Evolutionary conservation across 1,140 invertebrate species (phyloP).

Genomic region (Belonocnema kinseyi): DNA sequence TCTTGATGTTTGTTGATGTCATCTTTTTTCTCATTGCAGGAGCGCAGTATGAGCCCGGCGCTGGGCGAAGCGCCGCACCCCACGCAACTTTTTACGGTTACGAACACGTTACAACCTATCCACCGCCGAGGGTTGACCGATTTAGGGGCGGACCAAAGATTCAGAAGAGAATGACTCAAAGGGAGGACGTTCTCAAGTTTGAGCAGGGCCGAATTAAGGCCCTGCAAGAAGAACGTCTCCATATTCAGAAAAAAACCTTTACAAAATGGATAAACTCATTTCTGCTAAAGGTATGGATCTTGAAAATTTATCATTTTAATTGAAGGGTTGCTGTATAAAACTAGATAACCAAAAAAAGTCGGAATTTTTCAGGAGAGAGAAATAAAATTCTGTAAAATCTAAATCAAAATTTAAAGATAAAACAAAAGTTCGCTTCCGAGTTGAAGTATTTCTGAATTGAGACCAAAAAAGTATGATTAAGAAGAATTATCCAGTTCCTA

Average conservation of each 20-base stretch:
- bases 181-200: conserved; percentile 94
- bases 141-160: conserved; percentile 59
- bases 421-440: too few relatives aligned
- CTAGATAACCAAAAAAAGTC: too few relatives aligned
- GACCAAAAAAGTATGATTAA: too few relatives aligned
- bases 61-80: conserved; percentile 75
- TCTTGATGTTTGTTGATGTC: not conserved
- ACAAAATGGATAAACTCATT: conserved; percentile 99
- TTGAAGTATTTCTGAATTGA: too few relatives aligned
- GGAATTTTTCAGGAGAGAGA: too few relatives aligned
- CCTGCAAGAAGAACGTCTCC: conserved; percentile 95
- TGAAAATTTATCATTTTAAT: not conserved
- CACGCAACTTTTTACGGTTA: conserved; percentile 53
- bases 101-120: conserved; percentile 46
- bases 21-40: conserved; percentile 68
- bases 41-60: conserved; percentile 84
- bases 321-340: too few relatives aligned
- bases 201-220: conserved; percentile 97
- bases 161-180: conserved; percentile 88
- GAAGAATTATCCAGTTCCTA: too few relatives aligned
- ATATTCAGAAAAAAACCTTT: conserved; percentile 99
- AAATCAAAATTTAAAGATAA: too few relatives aligned
- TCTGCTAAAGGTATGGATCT: conserved; percentile 88
- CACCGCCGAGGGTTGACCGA: conserved; percentile 54
- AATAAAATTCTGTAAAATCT: too few relatives aligned